phyloP scores from a whole-genome alignment of 2,888 invertebrate species.

The Netelia inedita region DNA sequence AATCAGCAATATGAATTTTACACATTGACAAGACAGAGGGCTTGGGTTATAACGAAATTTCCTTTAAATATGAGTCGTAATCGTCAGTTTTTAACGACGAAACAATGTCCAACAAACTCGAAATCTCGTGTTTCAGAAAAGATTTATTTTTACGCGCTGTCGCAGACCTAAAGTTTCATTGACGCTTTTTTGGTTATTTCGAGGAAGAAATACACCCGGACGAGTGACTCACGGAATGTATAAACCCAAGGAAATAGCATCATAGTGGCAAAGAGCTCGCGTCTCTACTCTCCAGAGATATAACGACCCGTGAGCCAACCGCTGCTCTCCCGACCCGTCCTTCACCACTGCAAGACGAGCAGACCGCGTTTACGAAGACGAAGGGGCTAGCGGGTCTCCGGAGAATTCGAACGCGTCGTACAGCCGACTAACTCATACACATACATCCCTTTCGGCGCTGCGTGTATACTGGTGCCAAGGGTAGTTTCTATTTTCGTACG shows the following conservation, averaged over 20 bases:
- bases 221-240: constrained; percentile 15
- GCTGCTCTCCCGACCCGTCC: constrained; percentile 22
- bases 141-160: too few relatives aligned
- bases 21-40: too few relatives aligned
- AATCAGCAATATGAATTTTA: too few relatives aligned
- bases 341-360: constrained; percentile 14
- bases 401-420: constrained; percentile 53
- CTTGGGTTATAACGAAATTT: too few relatives aligned
- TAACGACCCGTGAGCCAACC: constrained; percentile 41
- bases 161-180: too few relatives aligned
- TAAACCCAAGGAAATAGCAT: constrained; percentile 35
- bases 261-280: constrained; percentile 14
- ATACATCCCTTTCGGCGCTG: constrained; percentile 23
- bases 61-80: too few relatives aligned
- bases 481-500: constrained; percentile 52
- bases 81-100: too few relatives aligned
- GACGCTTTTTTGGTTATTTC: too few relatives aligned
- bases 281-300: constrained; percentile 36
- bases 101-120: too few relatives aligned
- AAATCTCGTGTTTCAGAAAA: too few relatives aligned
- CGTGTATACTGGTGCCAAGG: constrained; percentile 20
- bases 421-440: constrained; percentile 4
- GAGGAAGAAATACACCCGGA: too few relatives aligned
- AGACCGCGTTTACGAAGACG: constrained; percentile 59
- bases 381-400: constrained; percentile 55